Conservation (phyloP, 2,888 invertebrate genomes). For the Phymatocera aterrima region DNA sequence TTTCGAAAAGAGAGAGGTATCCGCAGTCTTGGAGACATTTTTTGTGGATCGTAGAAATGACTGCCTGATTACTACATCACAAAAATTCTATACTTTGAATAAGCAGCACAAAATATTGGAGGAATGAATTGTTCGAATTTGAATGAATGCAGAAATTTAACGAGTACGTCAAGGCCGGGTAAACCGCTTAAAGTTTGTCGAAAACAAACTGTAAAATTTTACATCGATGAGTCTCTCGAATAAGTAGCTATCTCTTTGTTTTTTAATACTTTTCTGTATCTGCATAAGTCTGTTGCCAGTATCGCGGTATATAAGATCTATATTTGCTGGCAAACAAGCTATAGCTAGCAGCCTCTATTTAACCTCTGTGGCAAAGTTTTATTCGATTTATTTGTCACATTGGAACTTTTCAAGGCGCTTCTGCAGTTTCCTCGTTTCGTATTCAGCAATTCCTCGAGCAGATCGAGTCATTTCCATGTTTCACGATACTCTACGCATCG, state of each 20-base stretch:
- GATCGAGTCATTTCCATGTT: neutral
- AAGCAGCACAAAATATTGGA: neutral
- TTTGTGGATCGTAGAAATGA: neutral
- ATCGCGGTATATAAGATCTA: neutral
- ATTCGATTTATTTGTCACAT: neutral
- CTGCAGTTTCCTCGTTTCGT: neutral
- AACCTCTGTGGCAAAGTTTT: neutral
- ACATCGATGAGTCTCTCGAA: conserved; percentile 1
- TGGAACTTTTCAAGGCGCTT: neutral
- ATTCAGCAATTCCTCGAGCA: neutral
- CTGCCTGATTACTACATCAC: neutral
- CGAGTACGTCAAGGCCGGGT: neutral
- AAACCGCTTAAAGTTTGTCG: neutral
- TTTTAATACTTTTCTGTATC: neutral
- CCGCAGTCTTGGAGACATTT: neutral
- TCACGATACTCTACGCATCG: too few species aligned
- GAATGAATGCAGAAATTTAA: conserved; percentile 1
- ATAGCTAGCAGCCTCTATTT: neutral
- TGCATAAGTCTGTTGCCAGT: neutral
- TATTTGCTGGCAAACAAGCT: too few species aligned
- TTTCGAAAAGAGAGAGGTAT: neutral
- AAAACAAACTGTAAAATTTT: conserved; percentile 2
- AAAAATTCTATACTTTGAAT: neutral
- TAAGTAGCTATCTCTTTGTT: neutral
- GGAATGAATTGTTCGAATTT: neutral